Evolutionary conservation across 1,140 invertebrate genomes (phyloP), one percentile per base, ranked within the genome.

Genomic region (Melitaea cinxia): DNA sequence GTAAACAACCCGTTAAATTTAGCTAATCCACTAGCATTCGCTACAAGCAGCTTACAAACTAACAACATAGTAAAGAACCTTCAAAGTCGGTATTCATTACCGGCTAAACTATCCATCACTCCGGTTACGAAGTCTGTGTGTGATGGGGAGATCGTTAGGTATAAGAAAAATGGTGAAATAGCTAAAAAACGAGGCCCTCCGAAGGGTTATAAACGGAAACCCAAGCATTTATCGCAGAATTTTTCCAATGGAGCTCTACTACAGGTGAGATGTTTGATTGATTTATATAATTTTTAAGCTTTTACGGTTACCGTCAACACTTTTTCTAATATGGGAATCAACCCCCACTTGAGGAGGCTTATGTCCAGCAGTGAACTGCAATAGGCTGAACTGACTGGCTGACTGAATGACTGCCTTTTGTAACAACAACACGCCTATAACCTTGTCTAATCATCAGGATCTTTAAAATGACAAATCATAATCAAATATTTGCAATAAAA

Each of bases 121-220:
- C 87, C 87, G 12, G 79, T 89, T 0, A 61, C 72, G 0, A 80
- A 77, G 15, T 55, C 70, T 0, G 28, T 67, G 0, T 76, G 54
- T 5, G 77, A 79, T 1, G 84, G 83, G 4, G 84, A 85, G 23
- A 58, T 87, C 1, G 71, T 89, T 0, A 75, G 85, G 50, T 89
- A 89, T 74, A 89, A 89, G 68, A 89, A 89, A 52, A 89, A 89
- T 70, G 87, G 87, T 1, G 87, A 89, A 33, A 67, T 89, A 1
- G 87, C 87, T 0, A 89, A 89, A 68, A 89, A 89, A 39, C 70
- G 87, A 47, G 87, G 87, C 0, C 87, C 87, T 5, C 87, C 87
- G 0, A 89, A 89, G 45, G 87, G 87, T 0, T 89, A 89, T 50
- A 89, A 89, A 33, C 56, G 87, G 50, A 89, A 89, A 65, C 87